Conservation (phyloP, 2,797 vertebrate genomes). For the Lepilemur septentrionalis region DNA sequence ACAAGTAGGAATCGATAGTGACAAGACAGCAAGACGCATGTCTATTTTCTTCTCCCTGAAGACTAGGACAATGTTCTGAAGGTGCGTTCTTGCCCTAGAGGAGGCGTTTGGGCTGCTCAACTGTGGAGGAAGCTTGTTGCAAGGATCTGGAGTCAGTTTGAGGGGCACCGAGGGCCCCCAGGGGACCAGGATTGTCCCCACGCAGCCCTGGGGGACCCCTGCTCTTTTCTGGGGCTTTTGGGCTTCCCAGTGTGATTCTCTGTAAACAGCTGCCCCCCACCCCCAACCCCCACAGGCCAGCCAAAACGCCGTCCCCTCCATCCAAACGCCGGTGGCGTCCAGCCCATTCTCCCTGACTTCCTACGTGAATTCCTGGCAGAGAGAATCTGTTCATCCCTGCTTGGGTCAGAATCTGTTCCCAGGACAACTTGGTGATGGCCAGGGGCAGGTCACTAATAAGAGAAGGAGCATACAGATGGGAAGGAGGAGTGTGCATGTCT, state of each 20-base stretch:
- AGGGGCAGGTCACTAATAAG: neutral
- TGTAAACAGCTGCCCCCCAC: neutral
- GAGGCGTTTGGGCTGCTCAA: neutral
- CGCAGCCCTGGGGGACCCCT: rapidly evolving
- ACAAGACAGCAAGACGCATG: neutral
- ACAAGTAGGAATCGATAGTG: neutral
- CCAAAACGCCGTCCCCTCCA: neutral
- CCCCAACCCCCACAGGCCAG: too few species aligned
- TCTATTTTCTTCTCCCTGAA: neutral
- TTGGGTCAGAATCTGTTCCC: neutral
- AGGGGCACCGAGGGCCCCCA: too few species aligned
- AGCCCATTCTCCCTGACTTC: neutral
- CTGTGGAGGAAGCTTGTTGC: too few species aligned
- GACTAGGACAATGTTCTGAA: neutral
- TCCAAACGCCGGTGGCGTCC: neutral
- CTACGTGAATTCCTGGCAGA: neutral
- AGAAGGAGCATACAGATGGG: neutral
- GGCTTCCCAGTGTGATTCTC: neutral
- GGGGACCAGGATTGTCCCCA: neutral
- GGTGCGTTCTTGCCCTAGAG: neutral
- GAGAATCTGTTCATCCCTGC: neutral
- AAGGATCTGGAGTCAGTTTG: neutral
- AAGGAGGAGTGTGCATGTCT: rapidly evolving
- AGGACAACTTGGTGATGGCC: too few species aligned
- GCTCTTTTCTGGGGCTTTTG: too few species aligned